phyloP scores from a whole-genome alignment of 1,140 invertebrate genomes.

The Drosophila insularis region DNA sequence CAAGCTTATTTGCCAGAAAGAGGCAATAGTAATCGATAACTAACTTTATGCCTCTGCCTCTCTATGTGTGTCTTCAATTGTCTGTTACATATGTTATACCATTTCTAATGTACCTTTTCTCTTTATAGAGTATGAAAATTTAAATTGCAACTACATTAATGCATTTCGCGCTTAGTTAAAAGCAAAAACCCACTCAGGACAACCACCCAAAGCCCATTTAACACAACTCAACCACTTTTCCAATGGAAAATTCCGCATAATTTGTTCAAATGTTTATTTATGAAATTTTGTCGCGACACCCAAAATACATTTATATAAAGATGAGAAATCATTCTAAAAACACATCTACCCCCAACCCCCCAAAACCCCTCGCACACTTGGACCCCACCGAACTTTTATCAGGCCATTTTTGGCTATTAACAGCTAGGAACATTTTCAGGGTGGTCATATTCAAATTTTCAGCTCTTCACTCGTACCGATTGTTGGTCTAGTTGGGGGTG shows the following conservation, averaged over 20 bases:
- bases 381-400: constrained; percentile 17
- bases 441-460: constrained; percentile 47
- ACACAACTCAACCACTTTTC: constrained; percentile 25
- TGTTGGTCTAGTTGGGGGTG: background rate
- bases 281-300: constrained; percentile 63
- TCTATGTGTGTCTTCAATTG: too few species aligned
- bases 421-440: constrained; percentile 13
- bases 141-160: constrained; percentile 71
- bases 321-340: constrained; percentile 19
- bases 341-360: background rate
- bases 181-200: constrained; percentile 36
- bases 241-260: constrained; percentile 62
- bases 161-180: constrained; percentile 58
- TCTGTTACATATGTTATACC: background rate
- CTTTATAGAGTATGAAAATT: constrained; percentile 37
- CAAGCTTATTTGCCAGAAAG: background rate
- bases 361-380: background rate
- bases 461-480: background rate
- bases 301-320: constrained; percentile 13
- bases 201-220: constrained; percentile 4
- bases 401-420: constrained; percentile 51
- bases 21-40: background rate
- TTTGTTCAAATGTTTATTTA: constrained; percentile 71
- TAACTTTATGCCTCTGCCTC: too few species aligned
- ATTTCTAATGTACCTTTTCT: background rate